Evolutionary conservation across 2,797 vertebrate species (phyloP), one percentile per base, ranked within the genome.

Genomic region (Morus bassanus): DNA sequence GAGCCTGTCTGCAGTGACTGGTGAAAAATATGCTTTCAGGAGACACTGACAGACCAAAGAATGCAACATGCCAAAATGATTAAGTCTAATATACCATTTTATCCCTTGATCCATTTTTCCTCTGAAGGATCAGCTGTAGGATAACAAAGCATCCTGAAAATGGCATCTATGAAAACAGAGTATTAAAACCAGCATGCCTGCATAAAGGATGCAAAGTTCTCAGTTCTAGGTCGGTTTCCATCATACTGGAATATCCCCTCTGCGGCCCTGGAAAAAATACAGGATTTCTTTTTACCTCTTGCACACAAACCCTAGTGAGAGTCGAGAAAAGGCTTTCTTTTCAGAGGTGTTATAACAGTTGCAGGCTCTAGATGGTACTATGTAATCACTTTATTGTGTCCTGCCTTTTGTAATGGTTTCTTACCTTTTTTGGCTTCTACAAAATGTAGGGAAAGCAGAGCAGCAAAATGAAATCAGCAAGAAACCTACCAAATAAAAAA

Each of bases 351-450:
- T 88, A 33, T 94, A 76, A 65, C 61, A 57, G 28, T 37, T 1
- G 1, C 7, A 67, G 78, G 24, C 98, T 95, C 97, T 98, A 98
- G 98, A 75, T 97, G 98, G 98, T 90, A 95, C 95, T 97, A 63
- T 93, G 50, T 50, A 94, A 64, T 94, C 78, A 0, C 23, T 85
- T 1, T 90, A n/a, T 30, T 82, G 11, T 22, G 10, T 8, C 9
- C 28, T 53, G 24, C 12, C 13, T 35, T 89, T 94, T 82, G 45
- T 64, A 64, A 57, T 48, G 16, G 4, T 50, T 54, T 80, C 63
- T 88, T 76, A 69, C 15, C 41, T 43, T 53, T 61, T 43, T 88
- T 74, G 53, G 18, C 37, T 83, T 84, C 56, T 74, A 79, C 79
- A 94, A 96, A 97, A 94, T 75, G 78, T 74, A 91, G 53, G 51